Evolutionary conservation across 2,113 vertebrate genomes (phyloP), one percentile per base, ranked within the genome.

Genomic region (Callorhinus ursinus): DNA sequence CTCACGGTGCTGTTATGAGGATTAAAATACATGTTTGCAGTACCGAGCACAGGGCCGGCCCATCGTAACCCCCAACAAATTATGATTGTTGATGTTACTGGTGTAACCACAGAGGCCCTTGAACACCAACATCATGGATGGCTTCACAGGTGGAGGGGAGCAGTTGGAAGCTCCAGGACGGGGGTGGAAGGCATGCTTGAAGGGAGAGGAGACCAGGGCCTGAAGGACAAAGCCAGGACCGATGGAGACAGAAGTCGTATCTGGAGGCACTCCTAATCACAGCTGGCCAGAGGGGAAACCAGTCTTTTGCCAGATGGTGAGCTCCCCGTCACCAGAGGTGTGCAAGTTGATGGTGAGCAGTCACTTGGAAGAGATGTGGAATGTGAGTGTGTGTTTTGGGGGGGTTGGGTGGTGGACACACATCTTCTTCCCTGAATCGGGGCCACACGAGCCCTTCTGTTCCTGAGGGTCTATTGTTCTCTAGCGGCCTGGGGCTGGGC

Each of bases 321-420:
- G 95, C 15, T 57, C 72, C 65, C 83, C 0, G 0, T 82, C 39
- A n/a, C 42, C 9, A 24, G 53, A 76, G 5, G 61, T 24, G 0
- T 80, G 18, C 49, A 92, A 76, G n/a, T 24, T 33, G 22, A 39
- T 5, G 4, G 74, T 26, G 36, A 53, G 4, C 8, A 19, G 26
- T 69, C 57, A 39, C 49, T 57, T 36, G 39, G 59, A 46, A 31
- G 46, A 72, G 57, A 57, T 7, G 31, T 8, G n/a, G 69, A 77
- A 69, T 5, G 33, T n/a, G 12, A 59, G 1, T 55, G 19, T 33
- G 7, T 36, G 59, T 46, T 46, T 46, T 46, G 46, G 46, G 53
- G 53, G 6, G 5, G 16, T 4, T 33, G 42, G 31, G n/a, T 0
- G 7, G 13, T 0, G 18, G 22, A 24, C 33, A 2, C 77, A 28